Evolutionary conservation across 2,888 invertebrate genomes (phyloP), one percentile per base, ranked within the genome.

Genomic region (Drosophila limbata): DNA sequence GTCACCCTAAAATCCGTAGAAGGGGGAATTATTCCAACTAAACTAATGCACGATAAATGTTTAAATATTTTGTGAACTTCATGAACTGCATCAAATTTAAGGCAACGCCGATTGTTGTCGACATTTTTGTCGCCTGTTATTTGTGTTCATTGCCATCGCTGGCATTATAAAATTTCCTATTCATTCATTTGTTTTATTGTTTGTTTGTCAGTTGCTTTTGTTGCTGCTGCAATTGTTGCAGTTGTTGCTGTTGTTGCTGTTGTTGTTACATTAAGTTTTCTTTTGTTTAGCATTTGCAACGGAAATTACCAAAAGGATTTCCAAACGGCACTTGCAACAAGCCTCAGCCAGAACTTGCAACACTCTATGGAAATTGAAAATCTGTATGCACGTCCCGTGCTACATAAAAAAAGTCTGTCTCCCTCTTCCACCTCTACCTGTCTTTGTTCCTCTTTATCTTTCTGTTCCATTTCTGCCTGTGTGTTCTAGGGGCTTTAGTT

Each of bases 261-360:
- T 56, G 45, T 61, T 63, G 63, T 61, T 51, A 47, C 55, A 59
- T 52, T 74, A 65, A 67, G 72, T 48, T 63, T 37, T 67, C 37
- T 21, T 65, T 78, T 86, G 81, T 81, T 77, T 33, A 11, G 64
- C 44, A 69, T 66, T 80, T 70, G 63, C 72, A 65, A 66, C 70
- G 81, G 86, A 82, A 85, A 85, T 77, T 73, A 51, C 69, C 75
- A 69, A 72, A 77, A 77, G 67, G 69, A 71, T 60, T 44, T 60
- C 19, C 28, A 69, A 61, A 65, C 39, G 50, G 51, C 63, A 65
- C 53, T 45, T 59, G 57, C 61, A 44, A 59, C 44, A 35, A 45
- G 19, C 33, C 31, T 21, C 42, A n/a, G 21, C 3, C n/a, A 35
- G 44, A 45, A 21, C 62, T 45, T 66, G 77, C 69, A 47, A 64